Evolutionary conservation across 2,888 invertebrate species (phyloP), one percentile per base, ranked within the genome.

Genomic region (Pollenia griseotomentosa): DNA sequence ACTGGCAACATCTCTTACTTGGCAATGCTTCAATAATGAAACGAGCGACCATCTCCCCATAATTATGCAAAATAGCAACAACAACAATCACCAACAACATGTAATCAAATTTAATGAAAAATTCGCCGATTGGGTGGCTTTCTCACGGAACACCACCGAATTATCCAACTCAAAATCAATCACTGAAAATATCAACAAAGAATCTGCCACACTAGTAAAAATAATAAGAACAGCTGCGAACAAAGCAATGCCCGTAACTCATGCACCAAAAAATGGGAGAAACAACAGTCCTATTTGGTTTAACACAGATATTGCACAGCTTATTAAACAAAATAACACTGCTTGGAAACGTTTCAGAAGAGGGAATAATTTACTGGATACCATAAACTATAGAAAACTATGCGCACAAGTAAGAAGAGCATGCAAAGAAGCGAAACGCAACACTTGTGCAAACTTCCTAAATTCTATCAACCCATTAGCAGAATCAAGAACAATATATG

Each of bases 31-130:
- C 4, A 66, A 33, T 48, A 63, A 61, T 1, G 55, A 73, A 14
- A 33, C 42, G n/a, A 65, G 81, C 8, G 70, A 71, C n/a, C 70
- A 61, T 14, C 63, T 71, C n/a, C 61, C 63, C 3, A 70, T 79
- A 1, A n/a, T n/a, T n/a, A n/a, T n/a, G n/a, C n/a, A n/a, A n/a
- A n/a, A n/a, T n/a, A n/a, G n/a, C n/a, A n/a, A n/a, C n/a, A n/a
- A n/a, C n/a, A n/a, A n/a, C n/a, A n/a, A n/a, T n/a, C n/a, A n/a
- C n/a, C n/a, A n/a, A n/a, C n/a, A n/a, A n/a, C n/a, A n/a, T n/a
- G n/a, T n/a, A n/a, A n/a, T n/a, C n/a, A n/a, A n/a, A n/a, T n/a
- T n/a, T n/a, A n/a, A n/a, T n/a, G n/a, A n/a, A n/a, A n/a, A n/a
- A n/a, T n/a, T n/a, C n/a, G n/a, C 19, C 33, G 33, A 77, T 48